Evolutionary conservation across 2,797 vertebrate genomes (phyloP).

Genomic region (Distichodus sexfasciatus): DNA sequence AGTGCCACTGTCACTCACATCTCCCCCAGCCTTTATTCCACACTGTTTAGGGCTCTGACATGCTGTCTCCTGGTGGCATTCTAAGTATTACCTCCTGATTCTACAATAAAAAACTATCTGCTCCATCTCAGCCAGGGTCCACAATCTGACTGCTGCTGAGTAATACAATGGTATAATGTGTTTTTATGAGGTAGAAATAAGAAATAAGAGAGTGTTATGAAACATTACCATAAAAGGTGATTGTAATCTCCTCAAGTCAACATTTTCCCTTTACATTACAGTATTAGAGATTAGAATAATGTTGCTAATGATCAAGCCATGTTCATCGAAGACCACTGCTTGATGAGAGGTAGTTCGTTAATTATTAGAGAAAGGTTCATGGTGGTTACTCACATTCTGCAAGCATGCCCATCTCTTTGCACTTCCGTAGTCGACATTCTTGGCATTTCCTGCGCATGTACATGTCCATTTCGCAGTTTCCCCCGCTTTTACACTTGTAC

Average conservation of each 20-base stretch:
- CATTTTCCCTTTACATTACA: no score
- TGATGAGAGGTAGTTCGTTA: no score
- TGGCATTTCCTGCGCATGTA: slow-evolving; percentile 99
- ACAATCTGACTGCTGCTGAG: background rate
- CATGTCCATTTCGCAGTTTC: slow-evolving; percentile 99
- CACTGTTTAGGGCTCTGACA: slow-evolving; percentile 46
- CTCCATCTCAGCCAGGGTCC: slow-evolving; percentile 22
- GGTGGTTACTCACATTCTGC: slow-evolving; percentile 94
- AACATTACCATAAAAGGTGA: no score
- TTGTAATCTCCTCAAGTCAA: no score
- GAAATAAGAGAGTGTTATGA: background rate
- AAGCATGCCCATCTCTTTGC: slow-evolving; percentile 98
- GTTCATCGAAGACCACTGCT: no score
- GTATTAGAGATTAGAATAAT: no score
- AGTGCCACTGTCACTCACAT: background rate
- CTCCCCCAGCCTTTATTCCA: background rate
- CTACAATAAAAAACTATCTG: slow-evolving; percentile 47
- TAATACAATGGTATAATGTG: background rate
- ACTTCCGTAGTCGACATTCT: slow-evolving; percentile 93
- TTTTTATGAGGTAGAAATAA: background rate
- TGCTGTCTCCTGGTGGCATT: slow-evolving; percentile 42
- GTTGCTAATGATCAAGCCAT: no score
- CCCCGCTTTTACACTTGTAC: slow-evolving; percentile 97
- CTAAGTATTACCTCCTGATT: slow-evolving; percentile 46
- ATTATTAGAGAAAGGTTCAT: no score